Conservation (phyloP, 2,113 vertebrate species). For the Albula glossodonta region DNA sequence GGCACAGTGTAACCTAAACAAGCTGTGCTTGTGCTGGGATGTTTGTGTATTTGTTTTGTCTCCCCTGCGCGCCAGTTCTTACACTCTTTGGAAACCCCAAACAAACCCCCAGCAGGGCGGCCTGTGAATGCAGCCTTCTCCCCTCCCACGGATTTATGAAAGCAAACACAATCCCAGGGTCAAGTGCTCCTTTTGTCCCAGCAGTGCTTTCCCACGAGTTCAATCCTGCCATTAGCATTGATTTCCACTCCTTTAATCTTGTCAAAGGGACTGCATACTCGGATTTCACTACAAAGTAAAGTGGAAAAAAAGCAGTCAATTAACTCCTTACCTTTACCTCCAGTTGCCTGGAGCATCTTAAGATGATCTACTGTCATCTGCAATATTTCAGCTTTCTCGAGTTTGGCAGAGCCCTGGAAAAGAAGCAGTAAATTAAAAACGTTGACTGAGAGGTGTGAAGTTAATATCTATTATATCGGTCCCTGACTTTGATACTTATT, state of each 20-base stretch:
- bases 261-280: conserved; percentile 66
- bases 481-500: neutral
- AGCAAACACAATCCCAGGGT: conserved; percentile 91
- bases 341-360: conserved; percentile 91
- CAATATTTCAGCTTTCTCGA: conserved; percentile 97
- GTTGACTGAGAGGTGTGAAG: neutral
- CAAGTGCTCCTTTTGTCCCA: conserved; percentile 90
- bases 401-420: conserved; percentile 89
- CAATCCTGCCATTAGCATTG: conserved; percentile 86
- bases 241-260: conserved; percentile 82
- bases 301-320: conserved; percentile 27
- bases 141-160: conserved; percentile 86
- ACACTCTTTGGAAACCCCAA: conserved; percentile 79
- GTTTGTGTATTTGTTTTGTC: conserved; percentile 24
- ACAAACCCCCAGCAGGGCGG: conserved; percentile 78
- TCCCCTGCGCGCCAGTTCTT: conserved; percentile 67
- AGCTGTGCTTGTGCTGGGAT: conserved; percentile 26
- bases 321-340: conserved; percentile 86
- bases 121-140: conserved; percentile 79
- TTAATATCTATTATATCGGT: neutral
- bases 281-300: conserved; percentile 58
- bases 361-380: conserved; percentile 99
- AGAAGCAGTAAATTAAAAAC: conserved; percentile 31
- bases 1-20: conserved; percentile 27
- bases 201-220: conserved; percentile 89